Evolutionary conservation across 2,888 invertebrate species (phyloP).

Genomic region (Conchocele bisecta): DNA sequence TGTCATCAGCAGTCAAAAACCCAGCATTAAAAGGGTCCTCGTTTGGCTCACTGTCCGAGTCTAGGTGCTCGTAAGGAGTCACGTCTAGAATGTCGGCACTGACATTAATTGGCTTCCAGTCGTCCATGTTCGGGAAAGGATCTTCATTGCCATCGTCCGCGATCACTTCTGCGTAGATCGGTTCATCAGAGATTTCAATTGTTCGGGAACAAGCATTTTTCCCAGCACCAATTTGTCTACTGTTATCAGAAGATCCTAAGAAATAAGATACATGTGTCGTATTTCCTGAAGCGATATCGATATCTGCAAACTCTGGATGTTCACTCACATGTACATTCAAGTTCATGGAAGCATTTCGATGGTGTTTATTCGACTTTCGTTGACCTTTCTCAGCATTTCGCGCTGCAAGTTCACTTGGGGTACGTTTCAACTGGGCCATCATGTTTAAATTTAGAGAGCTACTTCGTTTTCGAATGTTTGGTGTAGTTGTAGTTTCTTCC

Average conservation of each 20-base stretch:
- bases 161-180: conserved; percentile 57
- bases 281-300: no score
- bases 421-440: conserved; percentile 25
- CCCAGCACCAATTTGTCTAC: no score
- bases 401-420: no score
- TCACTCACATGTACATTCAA: no score
- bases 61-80: conserved; percentile 47
- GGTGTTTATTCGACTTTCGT: conserved; percentile 37
- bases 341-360: conserved; percentile 51
- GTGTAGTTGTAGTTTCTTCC: conserved; percentile 22
- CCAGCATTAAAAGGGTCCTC: conserved; percentile 46
- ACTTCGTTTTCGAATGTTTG: conserved; percentile 51
- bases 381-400: no score
- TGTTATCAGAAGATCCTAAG: no score
- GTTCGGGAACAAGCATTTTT: no score
- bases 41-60: neutral
- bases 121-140: conserved; percentile 49
- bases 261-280: no score
- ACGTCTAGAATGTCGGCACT: conserved; percentile 33
- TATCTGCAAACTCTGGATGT: no score
- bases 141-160: conserved; percentile 12
- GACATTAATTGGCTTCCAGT: conserved; percentile 39
- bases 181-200: conserved; percentile 33
- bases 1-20: conserved; percentile 25
- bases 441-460: conserved; percentile 51